Base-by-base conservation (phyloP, 2,113 vertebrate genomes). In the Gobiocypris rarus region DNA sequence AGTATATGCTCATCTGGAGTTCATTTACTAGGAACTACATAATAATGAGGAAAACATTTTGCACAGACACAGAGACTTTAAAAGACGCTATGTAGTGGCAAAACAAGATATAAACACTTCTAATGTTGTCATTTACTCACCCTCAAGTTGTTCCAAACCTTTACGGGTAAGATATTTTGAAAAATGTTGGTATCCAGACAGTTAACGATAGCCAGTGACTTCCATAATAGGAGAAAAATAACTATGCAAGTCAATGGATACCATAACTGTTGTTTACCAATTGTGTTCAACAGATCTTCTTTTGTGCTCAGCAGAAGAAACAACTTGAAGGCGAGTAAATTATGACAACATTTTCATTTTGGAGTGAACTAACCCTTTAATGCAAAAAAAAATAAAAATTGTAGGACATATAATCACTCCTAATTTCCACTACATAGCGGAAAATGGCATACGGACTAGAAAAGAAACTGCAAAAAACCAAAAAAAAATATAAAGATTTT, bases 1-100 rank as follows among this genome's bases (percentile, higher is more conserved):
- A 9, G 26, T 2, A 70, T 10, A 28, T 13, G 9, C 14, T 61
- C 85, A 78, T 83, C 85, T 86, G 85, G 80, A 83, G 54, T 43
- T 78, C 5, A 73, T 83, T 83, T 82, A 22, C 56, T 81, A 61
- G 8, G 26, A 56, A 3, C 24, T 31, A 34, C 63, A 34, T 34
- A 19, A 38, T 13, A 15, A 24, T 54, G 31, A 45, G 1, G 1
- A 63, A 4, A 67, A 19, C 1, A 38, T 4, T 69, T 41, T 69
- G 34, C 38, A 41, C 65, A 69, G 3, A 69, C 14, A 58, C 17
- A 59, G 7, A n/a, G 34, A 41, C 65, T 61, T 58, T 14, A 73
- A 45, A 71, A 26, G 11, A n/a, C 9, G 41, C 38, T n/a, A 43
- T 43, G 1, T 11, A 4, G 28, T 54, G 22, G 11, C 4, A 74